Evolutionary conservation across 2,797 vertebrate genomes (phyloP).

Genomic region (Pithecia hirsuta): DNA sequence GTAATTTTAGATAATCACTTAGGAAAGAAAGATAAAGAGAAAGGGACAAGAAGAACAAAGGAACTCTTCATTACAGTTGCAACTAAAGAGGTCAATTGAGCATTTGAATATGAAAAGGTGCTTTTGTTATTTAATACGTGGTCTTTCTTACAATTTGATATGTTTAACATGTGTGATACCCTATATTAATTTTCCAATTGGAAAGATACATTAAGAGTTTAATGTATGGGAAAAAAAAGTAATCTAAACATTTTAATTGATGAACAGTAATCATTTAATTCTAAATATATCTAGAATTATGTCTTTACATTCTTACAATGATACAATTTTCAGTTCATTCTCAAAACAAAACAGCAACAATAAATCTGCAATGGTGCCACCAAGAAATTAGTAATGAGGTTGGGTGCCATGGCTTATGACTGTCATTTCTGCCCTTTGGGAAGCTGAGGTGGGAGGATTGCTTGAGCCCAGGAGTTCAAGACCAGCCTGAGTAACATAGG

Average conservation of each 20-base stretch:
- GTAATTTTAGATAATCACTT: constrained; percentile 3
- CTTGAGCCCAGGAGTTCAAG: no score
- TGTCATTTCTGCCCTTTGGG: no score
- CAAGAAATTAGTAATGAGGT: background rate
- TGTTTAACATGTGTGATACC: background rate
- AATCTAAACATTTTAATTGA: background rate
- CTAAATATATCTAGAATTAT: background rate
- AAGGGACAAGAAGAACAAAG: background rate
- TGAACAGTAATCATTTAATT: constrained; percentile 10
- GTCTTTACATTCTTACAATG: background rate
- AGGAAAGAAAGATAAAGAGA: background rate
- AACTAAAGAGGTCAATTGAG: background rate
- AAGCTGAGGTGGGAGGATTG: no score
- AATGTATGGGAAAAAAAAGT: background rate
- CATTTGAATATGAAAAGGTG: background rate
- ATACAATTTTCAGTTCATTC: background rate
- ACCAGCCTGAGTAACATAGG: no score
- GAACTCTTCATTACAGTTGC: background rate
- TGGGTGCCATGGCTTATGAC: no score
- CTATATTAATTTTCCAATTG: constrained; percentile 28
- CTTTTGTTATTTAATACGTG: background rate
- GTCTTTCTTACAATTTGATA: background rate
- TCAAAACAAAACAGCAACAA: background rate
- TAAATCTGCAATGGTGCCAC: background rate
- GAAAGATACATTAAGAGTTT: background rate